phyloP scores from a whole-genome alignment of 1,140 invertebrate genomes.

The Aradophagus sp. region DNA sequence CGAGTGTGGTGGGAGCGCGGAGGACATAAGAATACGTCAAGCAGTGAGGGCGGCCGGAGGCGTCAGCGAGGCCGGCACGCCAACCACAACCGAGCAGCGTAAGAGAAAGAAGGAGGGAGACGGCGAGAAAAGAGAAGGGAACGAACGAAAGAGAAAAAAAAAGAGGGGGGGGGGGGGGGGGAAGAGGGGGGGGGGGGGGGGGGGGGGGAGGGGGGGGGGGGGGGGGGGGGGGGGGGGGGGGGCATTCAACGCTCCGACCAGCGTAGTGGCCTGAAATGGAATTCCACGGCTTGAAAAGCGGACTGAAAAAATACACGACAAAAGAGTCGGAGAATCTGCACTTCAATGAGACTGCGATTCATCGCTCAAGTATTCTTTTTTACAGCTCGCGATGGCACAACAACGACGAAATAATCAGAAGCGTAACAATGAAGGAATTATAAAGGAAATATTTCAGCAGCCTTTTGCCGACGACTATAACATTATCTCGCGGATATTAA shows the following conservation, averaged over 20 bases:
- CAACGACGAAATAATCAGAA: constrained; percentile 53
- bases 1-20: no score
- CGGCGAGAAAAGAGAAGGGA: no score
- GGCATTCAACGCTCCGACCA: constrained; percentile 34
- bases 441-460: constrained; percentile 44
- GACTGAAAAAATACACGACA: constrained; percentile 46
- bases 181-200: background rate
- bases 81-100: no score
- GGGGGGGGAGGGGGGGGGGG: background rate
- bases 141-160: no score
- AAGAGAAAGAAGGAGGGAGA: no score
- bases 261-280: constrained; percentile 45
- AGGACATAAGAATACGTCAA: no score
- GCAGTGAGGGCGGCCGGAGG: no score
- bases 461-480: constrained; percentile 30
- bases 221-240: constrained; percentile 6
- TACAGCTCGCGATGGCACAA: constrained; percentile 37
- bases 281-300: constrained; percentile 43
- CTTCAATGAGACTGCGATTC: constrained; percentile 53
- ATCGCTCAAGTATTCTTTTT: constrained; percentile 45
- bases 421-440: constrained; percentile 45
- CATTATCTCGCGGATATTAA: constrained; percentile 33
- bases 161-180: no score
- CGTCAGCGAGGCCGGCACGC: no score
- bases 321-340: constrained; percentile 52